Evolutionary conservation across 2,888 invertebrate genomes (phyloP).

Genomic region (Seira ritae): DNA sequence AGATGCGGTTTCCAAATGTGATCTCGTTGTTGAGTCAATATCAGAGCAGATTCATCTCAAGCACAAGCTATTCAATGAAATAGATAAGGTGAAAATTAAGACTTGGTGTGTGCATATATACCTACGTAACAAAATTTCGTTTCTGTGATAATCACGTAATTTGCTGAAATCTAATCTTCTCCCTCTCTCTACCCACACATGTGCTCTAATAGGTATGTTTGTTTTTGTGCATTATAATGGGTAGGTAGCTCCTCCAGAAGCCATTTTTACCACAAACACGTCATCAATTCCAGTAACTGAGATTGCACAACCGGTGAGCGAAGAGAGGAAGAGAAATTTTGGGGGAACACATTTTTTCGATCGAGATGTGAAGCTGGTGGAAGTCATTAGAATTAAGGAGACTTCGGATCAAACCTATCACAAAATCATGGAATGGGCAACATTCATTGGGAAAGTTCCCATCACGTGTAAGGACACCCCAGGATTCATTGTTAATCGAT

Average conservation of each 20-base stretch:
- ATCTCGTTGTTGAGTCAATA: constrained; percentile 79
- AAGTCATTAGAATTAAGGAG: constrained; percentile 77
- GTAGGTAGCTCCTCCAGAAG: constrained; percentile 75
- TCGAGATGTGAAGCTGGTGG: constrained; percentile 79
- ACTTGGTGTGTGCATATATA: too few relatives aligned
- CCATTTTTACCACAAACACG: constrained; percentile 79
- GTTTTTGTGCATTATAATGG: constrained; percentile 44
- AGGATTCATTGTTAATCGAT: constrained; percentile 80
- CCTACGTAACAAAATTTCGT: too few relatives aligned
- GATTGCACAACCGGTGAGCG: constrained; percentile 76
- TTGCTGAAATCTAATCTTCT: too few relatives aligned
- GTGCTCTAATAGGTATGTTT: neutral
- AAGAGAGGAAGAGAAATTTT: constrained; percentile 76
- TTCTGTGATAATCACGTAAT: too few relatives aligned
- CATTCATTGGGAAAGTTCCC: constrained; percentile 77
- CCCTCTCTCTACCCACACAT: neutral
- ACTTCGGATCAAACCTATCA: constrained; percentile 77
- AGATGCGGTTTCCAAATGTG: constrained; percentile 76
- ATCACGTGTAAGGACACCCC: constrained; percentile 79
- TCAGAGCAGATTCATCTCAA: constrained; percentile 79
- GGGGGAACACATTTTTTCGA: constrained; percentile 81
- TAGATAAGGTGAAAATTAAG: constrained; percentile 77
- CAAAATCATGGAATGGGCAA: constrained; percentile 77
- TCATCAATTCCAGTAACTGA: constrained; percentile 79
- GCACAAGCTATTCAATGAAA: constrained; percentile 77